Evolutionary conservation across 2,888 invertebrate species (phyloP).

Genomic region (Parnassius glacialis): DNA sequence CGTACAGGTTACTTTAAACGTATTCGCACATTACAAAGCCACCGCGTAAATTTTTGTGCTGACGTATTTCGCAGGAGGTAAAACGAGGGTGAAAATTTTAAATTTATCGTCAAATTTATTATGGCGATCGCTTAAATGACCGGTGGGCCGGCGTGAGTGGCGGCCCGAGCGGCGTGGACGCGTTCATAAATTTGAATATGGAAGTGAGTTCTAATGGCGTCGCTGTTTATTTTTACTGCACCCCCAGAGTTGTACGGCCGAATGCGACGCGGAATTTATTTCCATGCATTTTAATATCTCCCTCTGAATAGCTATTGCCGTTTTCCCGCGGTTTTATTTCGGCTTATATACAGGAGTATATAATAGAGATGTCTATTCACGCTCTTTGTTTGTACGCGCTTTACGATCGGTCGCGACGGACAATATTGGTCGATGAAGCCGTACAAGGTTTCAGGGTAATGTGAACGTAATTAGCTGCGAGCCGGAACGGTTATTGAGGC

Average conservation of each 20-base stretch:
- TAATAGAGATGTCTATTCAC: constrained; percentile 38
- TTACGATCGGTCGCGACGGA: constrained; percentile 66
- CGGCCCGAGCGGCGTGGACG: constrained; percentile 54
- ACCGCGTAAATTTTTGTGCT: constrained; percentile 24
- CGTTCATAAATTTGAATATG: constrained; percentile 82
- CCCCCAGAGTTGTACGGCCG: constrained; percentile 78
- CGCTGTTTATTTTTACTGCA: constrained; percentile 82
- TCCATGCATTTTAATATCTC: constrained; percentile 82
- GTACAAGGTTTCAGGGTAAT: constrained; percentile 60
- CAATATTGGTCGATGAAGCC: constrained; percentile 64
- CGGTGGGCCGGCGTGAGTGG: constrained; percentile 50
- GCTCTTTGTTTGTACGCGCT: constrained; percentile 65
- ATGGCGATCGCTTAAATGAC: constrained; percentile 60
- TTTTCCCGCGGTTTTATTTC: constrained; percentile 78
- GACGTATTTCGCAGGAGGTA: constrained; percentile 37
- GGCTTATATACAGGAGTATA: constrained; percentile 56
- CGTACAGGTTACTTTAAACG: constrained; percentile 16
- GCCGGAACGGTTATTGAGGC: constrained; percentile 50
- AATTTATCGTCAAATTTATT: constrained; percentile 70
- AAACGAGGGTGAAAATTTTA: constrained; percentile 66
- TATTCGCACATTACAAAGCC: constrained; percentile 27
- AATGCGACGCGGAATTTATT: constrained; percentile 83
- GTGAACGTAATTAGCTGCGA: constrained; percentile 54
- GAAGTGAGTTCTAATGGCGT: constrained; percentile 82
- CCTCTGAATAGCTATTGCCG: constrained; percentile 80